Evolutionary conservation across 2,888 invertebrate species (phyloP).

Genomic region (Blastobasis adustella): DNA sequence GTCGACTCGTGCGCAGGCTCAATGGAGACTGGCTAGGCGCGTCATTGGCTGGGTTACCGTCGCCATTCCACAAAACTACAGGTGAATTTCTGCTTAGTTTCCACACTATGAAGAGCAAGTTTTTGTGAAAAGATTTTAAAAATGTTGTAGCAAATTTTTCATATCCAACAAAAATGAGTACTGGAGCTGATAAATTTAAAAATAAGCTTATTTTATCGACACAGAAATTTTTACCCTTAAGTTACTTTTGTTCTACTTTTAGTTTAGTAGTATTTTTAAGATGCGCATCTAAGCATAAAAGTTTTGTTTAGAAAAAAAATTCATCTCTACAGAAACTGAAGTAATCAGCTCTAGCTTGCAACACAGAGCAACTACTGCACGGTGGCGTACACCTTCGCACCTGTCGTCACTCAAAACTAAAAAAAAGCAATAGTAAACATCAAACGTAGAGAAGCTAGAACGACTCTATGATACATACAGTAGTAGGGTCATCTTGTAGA

Average conservation of each 20-base stretch:
- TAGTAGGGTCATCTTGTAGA: no score
- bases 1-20: slow-evolving; percentile 49
- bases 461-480: slow-evolving; percentile 24
- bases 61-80: no score
- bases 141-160: background rate
- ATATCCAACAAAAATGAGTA: no score
- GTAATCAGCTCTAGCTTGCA: background rate
- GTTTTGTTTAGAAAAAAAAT: no score
- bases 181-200: no score
- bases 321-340: background rate
- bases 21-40: slow-evolving; percentile 47
- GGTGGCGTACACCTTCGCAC: slow-evolving; percentile 33
- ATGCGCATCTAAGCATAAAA: no score
- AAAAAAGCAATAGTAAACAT: slow-evolving; percentile 66
- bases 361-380: background rate
- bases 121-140: background rate
- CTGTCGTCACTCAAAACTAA: slow-evolving; percentile 38
- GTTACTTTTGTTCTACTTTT: no score
- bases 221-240: no score
- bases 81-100: no score
- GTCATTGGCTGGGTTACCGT: slow-evolving; percentile 6
- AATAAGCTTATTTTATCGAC: no score
- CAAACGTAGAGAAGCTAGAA: slow-evolving; percentile 30
- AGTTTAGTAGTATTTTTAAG: no score
- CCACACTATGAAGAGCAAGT: no score